Base-by-base conservation (phyloP, 2,888 invertebrate genomes). In the Sminthurides aquaticus region DNA sequence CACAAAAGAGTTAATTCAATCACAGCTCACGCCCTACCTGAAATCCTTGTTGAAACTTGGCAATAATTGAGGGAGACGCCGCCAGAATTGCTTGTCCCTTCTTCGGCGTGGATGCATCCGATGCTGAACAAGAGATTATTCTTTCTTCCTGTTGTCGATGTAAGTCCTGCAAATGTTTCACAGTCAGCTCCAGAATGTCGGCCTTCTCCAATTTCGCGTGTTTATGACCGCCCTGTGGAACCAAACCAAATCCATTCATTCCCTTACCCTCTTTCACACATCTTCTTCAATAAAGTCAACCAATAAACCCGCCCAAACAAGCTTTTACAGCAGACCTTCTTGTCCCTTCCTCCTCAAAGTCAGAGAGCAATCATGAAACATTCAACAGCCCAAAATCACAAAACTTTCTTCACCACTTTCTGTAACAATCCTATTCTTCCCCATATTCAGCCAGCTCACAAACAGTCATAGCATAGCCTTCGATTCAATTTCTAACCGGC, bases 141-240 rank as follows among this genome's bases (percentile, higher is more conserved):
- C 43, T 34, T 15, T 15, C 8, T 34, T 34, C 43, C 26, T 48
- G 24, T n/a, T 24, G 2, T 25, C 24, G 20, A 18, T 60, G 59
- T 34, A 64, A 43, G 27, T 27, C 57, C 25, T 64, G 64, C n/a
- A 64, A 58, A 56, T 60, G 60, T 43, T 59, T 64, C 48, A 64
- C 64, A 18, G 64, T 64, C 60, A 64, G 22, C 27, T 64, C 64
- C 18, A 64, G 27, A 55, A 64, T 64, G 64, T 64, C 64, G 64
- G 64, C 64, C 48, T 64, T 64, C 60, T 64, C 64, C 59, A 64
- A 60, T 64, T 64, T 64, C 20, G 64, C 43, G 54, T 64, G 64
- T 64, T 64, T 64, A 64, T 62, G 62, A 60, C 64, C 49, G 18
- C 55, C 60, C 64, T 60, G 49, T 26, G 8, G 49, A 64, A 18